Evolutionary conservation across 2,113 vertebrate species (phyloP).

Genomic region (Dermatemys mawii): DNA sequence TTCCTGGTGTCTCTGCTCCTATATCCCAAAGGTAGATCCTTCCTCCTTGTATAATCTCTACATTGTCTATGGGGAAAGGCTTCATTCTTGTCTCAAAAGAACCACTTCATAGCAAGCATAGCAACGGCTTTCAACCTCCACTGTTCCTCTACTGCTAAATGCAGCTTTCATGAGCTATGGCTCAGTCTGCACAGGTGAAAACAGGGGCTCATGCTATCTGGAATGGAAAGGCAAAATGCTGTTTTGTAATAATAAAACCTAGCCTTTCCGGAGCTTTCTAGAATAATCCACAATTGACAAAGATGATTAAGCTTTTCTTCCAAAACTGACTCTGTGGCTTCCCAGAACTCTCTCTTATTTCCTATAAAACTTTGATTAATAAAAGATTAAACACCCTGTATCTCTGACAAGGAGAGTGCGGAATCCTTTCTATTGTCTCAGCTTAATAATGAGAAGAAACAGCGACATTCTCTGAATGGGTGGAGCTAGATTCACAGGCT

Average conservation of each 20-base stretch:
- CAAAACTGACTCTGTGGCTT: not conserved
- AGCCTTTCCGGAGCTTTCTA: not conserved
- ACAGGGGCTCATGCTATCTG: not conserved
- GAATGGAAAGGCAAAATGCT: not conserved
- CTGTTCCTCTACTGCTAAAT: fast-evolving
- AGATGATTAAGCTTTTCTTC: not conserved
- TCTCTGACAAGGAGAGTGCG: fast-evolving
- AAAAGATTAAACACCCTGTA: not conserved
- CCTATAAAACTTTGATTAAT: not conserved
- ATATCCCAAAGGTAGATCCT: not conserved
- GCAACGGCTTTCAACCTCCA: fast-evolving
- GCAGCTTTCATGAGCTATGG: not conserved
- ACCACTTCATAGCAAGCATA: not conserved
- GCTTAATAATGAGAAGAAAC: not conserved
- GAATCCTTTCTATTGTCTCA: not conserved
- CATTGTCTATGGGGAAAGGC: not conserved
- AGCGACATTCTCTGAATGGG: not conserved
- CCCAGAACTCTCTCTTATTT: fast-evolving
- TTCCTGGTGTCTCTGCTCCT: not conserved
- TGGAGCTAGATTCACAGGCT: fast-evolving
- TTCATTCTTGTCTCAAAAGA: not conserved
- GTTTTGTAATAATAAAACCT: not conserved
- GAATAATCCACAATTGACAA: not conserved
- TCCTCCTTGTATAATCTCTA: not conserved
- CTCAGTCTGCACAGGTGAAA: not conserved